Base-by-base conservation (phyloP, 2,113 vertebrate genomes). In the Scartelaos histophorus region DNA sequence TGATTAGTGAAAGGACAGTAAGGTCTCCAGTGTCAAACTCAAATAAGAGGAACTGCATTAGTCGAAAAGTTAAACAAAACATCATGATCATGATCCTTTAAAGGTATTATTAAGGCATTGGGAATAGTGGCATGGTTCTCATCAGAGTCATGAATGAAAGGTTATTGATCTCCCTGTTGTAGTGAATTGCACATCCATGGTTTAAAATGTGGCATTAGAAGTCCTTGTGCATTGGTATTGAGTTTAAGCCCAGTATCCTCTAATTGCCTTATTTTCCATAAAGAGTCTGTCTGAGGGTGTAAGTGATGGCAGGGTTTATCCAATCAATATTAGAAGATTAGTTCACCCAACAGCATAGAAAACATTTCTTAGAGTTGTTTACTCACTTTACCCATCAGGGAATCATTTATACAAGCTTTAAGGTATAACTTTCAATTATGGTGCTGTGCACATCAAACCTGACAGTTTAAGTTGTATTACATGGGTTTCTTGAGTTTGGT, bases 271-370 rank as follows among this genome's bases (percentile, higher is more conserved):
- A 13, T 73, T 78, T 71, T 65, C 29, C 13, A 3, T 74, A 56
- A 75, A 74, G 35, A 34, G 49, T 35, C 68, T 46, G 60, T 66
- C 54, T 49, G 61, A 80, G 70, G 54, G 64, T 79, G 62, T 76
- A 51, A 80, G 68, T 70, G 80, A 83, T 47, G 62, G 65, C 70
- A 74, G 29, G 22, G 22, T 43, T 58, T 49, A 53, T 80, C 35
- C 70, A 82, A 84, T 89, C 77, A 81, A 84, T 86, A 29, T 22
- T 51, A 78, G 62, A 17, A 78, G 82, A 88, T 81, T 38, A 75
- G 38, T 70, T 73, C 67, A 43, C 57, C 76, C 53, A 71, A 13
- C 62, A 61, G 78, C 76, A 79, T 70, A 75, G 47, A 61, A 70
- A 82, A 65, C 72, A 71, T 79, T 43, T 78, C 73, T 87, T 79